A percentile compares a stretch with the other conserved stretches of the same genome.
Evolutionary conservation across 1,140 invertebrate genomes (phyloP).

Genomic region (Ceratina japonica): DNA sequence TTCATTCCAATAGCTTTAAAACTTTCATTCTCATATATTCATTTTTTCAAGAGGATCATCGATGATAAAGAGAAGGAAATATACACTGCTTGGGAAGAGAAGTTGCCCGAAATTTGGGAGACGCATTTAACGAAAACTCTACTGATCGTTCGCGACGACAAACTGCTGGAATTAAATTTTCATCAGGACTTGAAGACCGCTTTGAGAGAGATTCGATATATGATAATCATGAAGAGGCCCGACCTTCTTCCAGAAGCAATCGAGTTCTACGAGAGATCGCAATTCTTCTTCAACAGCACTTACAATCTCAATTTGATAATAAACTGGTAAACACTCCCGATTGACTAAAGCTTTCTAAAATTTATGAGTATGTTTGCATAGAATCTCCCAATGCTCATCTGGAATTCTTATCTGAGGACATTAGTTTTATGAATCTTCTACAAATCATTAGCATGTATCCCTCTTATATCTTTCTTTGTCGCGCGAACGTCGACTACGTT

Average conservation of each 20-base stretch:
- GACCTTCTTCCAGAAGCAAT: conserved; percentile 80
- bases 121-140: conserved; percentile 60
- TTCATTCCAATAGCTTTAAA: not conserved
- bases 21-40: not conserved
- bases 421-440: no score
- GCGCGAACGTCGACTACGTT: no score
- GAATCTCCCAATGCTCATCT: no score
- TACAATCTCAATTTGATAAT: conserved; percentile 66
- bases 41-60: conserved; percentile 57
- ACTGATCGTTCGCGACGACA: conserved; percentile 55
- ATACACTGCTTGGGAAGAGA: conserved; percentile 66
- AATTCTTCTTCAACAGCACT: conserved; percentile 64
- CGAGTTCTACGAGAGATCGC: conserved; percentile 75
- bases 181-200: conserved; percentile 68
- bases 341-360: not conserved
- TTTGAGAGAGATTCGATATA: conserved; percentile 83
- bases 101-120: conserved; percentile 54
- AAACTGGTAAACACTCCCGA: conserved; percentile 54
- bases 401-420: no score
- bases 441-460: no score
- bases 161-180: conserved; percentile 66
- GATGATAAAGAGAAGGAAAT: conserved; percentile 59
- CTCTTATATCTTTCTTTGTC: no score
- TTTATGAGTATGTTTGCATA: no score
- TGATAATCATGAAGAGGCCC: conserved; percentile 82